phyloP scores from a whole-genome alignment of 2,888 invertebrate genomes.

The Augiades crinisus region DNA sequence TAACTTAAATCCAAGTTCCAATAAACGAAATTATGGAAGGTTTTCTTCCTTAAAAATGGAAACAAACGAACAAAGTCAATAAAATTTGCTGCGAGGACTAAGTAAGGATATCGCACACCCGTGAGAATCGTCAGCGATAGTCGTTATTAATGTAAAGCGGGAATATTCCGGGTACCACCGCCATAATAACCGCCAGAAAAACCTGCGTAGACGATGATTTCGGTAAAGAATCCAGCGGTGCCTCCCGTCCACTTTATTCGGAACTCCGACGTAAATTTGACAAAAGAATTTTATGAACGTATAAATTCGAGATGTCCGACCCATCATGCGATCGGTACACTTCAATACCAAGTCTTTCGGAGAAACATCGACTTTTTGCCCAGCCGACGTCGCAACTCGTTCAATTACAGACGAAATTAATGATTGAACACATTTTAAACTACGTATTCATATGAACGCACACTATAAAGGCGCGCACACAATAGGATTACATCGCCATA shows the following conservation, averaged over 20 bases:
- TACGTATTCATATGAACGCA: conserved; percentile 39
- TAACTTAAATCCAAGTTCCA: too few species aligned
- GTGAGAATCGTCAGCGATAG: conserved; percentile 40
- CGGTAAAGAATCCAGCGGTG: conserved; percentile 63
- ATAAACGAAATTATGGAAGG: too few species aligned
- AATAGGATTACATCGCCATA: conserved; percentile 77
- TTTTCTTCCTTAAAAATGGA: too few species aligned
- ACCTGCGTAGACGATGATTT: conserved; percentile 62
- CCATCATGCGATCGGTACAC: conserved; percentile 61
- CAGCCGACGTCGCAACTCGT: conserved; percentile 56
- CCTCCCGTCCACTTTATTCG: conserved; percentile 55
- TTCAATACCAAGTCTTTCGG: conserved; percentile 59
- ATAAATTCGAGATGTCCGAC: conserved; percentile 66
- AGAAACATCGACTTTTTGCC: conserved; percentile 70
- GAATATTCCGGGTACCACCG: conserved; percentile 41
- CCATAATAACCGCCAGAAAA: conserved; percentile 70
- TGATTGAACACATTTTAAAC: conserved; percentile 74
- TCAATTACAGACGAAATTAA: conserved; percentile 78
- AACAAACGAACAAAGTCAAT: neutral
- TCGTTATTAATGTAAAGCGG: conserved; percentile 39
- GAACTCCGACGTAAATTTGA: conserved; percentile 75
- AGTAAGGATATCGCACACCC: conserved; percentile 19
- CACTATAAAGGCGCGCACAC: conserved; percentile 48
- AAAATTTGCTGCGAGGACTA: too few species aligned
- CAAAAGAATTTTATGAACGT: conserved; percentile 79